These are phyloP conservation scores for Pterois miles DNA, from an alignment of 2,797 vertebrate species.

Conservation along the genomic window DNA sequence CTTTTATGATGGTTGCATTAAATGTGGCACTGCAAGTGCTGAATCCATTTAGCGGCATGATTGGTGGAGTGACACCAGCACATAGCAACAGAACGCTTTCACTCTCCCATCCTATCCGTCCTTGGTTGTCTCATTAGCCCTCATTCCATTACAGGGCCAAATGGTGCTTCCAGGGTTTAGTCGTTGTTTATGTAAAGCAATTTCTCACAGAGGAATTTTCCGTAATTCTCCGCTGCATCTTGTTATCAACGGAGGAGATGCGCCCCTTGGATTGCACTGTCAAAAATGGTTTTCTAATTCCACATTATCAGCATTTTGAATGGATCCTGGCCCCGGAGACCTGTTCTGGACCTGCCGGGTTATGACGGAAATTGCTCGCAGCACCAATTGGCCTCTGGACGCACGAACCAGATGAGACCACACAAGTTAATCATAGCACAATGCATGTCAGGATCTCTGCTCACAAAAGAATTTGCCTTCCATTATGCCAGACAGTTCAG, in stretches of 20 bases:
- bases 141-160: conserved; percentile 67
- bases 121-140: conserved; percentile 70
- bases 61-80: conserved; percentile 62
- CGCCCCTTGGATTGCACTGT: conserved; percentile 52
- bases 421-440: conserved; percentile 64
- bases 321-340: conserved; percentile 48
- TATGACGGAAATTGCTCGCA: conserved; percentile 64
- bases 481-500: not conserved
- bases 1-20: conserved; percentile 42
- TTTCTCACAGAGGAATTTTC: conserved; percentile 42
- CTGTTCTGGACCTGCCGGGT: conserved; percentile 51
- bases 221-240: conserved; percentile 38
- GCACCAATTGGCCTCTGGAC: conserved; percentile 63
- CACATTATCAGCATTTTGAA: conserved; percentile 64
- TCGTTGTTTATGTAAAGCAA: conserved; percentile 70
- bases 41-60: conserved; percentile 55
- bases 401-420: conserved; percentile 58
- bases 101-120: conserved; percentile 57
- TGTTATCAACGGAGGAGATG: conserved; percentile 44
- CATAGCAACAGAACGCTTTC: conserved; percentile 43
- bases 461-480: conserved; percentile 36
- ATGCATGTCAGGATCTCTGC: conserved; percentile 50
- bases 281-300: conserved; percentile 70
- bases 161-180: conserved; percentile 57
- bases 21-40: conserved; percentile 29